Percentiles rank a stretch among this genome's conserved stretches.
phyloP scores from a whole-genome alignment of 1,140 invertebrate species.

The Metaphire vulgaris region DNA sequence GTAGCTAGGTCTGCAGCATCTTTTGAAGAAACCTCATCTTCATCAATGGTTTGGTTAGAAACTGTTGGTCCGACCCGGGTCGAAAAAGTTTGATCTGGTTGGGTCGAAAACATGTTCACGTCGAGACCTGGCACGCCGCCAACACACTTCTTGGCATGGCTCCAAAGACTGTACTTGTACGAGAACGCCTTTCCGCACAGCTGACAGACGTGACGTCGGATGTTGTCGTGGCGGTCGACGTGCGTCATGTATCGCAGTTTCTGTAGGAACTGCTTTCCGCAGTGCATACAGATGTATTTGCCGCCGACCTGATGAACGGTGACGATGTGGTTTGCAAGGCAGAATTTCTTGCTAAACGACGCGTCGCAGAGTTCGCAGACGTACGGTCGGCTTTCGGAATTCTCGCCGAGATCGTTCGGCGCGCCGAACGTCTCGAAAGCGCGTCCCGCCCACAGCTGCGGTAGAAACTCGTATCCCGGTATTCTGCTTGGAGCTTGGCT shows the following conservation, averaged over 20 bases:
- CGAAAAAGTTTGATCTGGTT: too few species aligned
- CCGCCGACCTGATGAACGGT: constrained; percentile 19
- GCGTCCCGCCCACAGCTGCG: not conserved
- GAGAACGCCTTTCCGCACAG: constrained; percentile 14
- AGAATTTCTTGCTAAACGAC: constrained; percentile 23
- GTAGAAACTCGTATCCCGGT: too few species aligned
- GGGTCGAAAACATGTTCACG: too few species aligned
- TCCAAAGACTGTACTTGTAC: not conserved
- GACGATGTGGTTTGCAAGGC: constrained; percentile 20
- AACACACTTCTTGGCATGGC: constrained; percentile 12
- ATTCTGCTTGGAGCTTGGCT: too few species aligned
- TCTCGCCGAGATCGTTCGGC: not conserved
- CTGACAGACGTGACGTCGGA: constrained; percentile 7
- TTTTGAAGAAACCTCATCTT: too few species aligned
- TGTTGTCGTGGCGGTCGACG: constrained; percentile 14
- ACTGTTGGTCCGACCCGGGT: too few species aligned
- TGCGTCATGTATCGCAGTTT: constrained; percentile 9
- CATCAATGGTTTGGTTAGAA: too few species aligned
- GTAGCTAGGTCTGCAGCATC: too few species aligned
- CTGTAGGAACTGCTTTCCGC: constrained; percentile 17
- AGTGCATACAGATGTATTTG: constrained; percentile 18
- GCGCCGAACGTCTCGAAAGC: not conserved
- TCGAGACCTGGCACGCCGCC: too few species aligned
- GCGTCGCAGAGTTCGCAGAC: constrained; percentile 23
- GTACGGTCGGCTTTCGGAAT: not conserved